phyloP scores from a whole-genome alignment of 2,797 vertebrate species.

The Characodon lateralis region DNA sequence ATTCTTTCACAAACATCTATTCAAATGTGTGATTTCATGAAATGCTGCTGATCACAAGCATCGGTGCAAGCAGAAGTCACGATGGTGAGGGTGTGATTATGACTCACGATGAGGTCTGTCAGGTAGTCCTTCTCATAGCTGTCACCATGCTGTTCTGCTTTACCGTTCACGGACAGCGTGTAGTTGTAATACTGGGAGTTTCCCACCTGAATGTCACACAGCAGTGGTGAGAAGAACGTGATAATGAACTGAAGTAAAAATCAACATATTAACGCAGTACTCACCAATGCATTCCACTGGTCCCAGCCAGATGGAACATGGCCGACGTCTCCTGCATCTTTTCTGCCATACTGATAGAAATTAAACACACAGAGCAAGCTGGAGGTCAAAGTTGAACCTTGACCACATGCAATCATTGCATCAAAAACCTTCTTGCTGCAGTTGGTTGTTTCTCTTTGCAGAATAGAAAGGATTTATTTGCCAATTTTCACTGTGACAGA shows the following conservation, averaged over 20 bases:
- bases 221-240: neutral
- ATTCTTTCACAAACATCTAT: constrained; percentile 6
- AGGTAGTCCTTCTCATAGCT: constrained; percentile 81
- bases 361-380: neutral
- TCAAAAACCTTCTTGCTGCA: no score
- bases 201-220: constrained; percentile 71
- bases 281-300: constrained; percentile 82
- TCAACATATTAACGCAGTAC: constrained; percentile 8
- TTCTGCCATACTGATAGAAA: constrained; percentile 75
- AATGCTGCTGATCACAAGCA: neutral
- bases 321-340: constrained; percentile 65
- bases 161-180: constrained; percentile 81
- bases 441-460: neutral
- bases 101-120: constrained; percentile 83
- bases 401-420: no score
- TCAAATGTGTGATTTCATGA: neutral
- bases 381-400: neutral
- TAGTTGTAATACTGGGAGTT: constrained; percentile 87
- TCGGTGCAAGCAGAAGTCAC: neutral
- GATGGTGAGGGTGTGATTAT: neutral
- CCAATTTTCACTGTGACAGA: neutral
- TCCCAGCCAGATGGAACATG: constrained; percentile 83
- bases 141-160: constrained; percentile 76
- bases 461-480: neutral
- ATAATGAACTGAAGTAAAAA: neutral